Conservation (phyloP, 1,140 invertebrate species). For the Trichonephila inaurata region DNA sequence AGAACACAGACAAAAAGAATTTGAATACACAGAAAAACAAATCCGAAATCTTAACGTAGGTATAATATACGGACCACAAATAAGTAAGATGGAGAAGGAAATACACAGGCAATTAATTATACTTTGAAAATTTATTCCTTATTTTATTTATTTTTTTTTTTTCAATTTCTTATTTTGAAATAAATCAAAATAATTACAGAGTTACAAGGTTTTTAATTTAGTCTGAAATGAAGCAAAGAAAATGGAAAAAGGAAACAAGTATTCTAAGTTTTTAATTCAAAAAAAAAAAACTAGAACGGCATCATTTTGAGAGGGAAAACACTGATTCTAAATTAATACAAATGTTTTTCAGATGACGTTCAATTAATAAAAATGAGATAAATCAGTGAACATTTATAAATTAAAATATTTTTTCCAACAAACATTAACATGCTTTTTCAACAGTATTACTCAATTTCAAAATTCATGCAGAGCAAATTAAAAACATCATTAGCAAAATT, state of each 20-base stretch:
- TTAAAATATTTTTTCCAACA: not conserved
- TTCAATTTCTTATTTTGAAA: not conserved
- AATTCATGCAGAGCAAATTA: no score
- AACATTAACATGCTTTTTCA: no score
- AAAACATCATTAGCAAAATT: no score
- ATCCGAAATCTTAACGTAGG: no score
- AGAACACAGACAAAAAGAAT: no score
- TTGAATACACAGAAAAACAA: no score
- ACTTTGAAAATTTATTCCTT: constrained; percentile 4
- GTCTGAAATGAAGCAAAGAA: not conserved
- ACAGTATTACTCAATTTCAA: no score
- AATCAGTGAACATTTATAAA: not conserved
- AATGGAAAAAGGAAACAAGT: not conserved
- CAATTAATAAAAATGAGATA: not conserved
- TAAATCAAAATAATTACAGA: not conserved
- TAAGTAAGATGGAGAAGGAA: not conserved
- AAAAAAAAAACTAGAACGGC: no score
- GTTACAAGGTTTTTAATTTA: not conserved
- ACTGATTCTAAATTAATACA: no score
- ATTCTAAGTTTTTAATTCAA: no score
- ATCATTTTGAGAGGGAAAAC: no score
- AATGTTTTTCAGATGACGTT: no score
- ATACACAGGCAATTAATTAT: not conserved
- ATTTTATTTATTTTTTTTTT: not conserved
- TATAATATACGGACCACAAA: not conserved